A percentile compares a stretch with the other conserved stretches of the same genome.
Conservation (phyloP, 2,888 invertebrate species). For the Eurytoma adleriae region DNA sequence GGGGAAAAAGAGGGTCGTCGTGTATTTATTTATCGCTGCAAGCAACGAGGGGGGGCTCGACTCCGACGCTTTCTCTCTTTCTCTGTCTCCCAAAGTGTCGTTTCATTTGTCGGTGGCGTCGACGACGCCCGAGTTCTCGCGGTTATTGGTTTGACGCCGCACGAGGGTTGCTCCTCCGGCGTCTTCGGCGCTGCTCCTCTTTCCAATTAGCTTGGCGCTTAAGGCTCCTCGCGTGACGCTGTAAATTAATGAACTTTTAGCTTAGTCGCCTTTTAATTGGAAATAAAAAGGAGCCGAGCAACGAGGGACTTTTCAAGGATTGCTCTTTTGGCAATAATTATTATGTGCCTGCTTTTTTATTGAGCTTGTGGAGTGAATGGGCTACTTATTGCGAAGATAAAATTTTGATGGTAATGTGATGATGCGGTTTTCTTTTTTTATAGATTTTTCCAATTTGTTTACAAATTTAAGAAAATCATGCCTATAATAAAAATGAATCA, state of each 20-base stretch:
- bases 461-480: too few relatives aligned
- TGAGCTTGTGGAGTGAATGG: too few relatives aligned
- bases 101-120: conserved; percentile 52
- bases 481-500: too few relatives aligned
- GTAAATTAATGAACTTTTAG: conserved; percentile 30
- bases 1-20: conserved; percentile 55
- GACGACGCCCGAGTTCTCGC: conserved; percentile 41
- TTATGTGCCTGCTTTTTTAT: too few relatives aligned
- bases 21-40: conserved; percentile 64
- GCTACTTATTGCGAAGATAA: too few relatives aligned
- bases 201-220: conserved; percentile 41
- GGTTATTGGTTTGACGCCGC: conserved; percentile 51
- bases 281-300: background rate
- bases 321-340: too few relatives aligned
- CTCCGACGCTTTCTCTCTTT: conserved; percentile 38
- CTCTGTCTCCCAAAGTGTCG: conserved; percentile 41
- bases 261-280: conserved; percentile 22
- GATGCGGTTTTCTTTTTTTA: too few relatives aligned
- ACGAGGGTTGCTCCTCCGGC: background rate
- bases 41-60: conserved; percentile 58
- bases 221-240: conserved; percentile 3
- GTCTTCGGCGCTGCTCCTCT: conserved; percentile 12
- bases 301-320: background rate
- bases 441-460: too few relatives aligned
- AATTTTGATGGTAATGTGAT: too few relatives aligned